A percentile compares a stretch with the other conserved stretches of the same genome.
Conservation (phyloP, 2,888 invertebrate species). For the Beris chalybata region DNA sequence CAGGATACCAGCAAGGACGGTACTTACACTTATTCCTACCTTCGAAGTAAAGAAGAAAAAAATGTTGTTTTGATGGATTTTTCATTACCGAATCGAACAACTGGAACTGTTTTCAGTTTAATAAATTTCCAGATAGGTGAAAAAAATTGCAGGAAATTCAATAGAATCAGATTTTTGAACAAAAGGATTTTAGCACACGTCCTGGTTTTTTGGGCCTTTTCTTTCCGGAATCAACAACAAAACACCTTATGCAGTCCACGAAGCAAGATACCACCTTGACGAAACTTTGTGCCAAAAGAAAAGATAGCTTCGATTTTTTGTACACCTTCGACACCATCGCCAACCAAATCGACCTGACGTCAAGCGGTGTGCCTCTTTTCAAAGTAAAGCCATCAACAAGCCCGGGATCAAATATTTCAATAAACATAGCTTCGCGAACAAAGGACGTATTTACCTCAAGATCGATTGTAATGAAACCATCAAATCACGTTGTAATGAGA, state of each 20-base stretch:
- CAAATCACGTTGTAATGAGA: conserved; percentile 26
- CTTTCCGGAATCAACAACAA: not conserved
- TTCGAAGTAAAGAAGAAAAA: not conserved
- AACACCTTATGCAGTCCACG: not conserved
- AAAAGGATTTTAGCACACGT: conserved; percentile 24
- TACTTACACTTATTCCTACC: too few relatives aligned
- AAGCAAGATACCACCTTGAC: too few relatives aligned
- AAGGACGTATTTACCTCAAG: conserved; percentile 30
- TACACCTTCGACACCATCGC: too few relatives aligned
- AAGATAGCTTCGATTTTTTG: too few relatives aligned
- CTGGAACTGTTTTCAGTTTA: conserved; percentile 13
- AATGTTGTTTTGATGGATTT: conserved; percentile 22
- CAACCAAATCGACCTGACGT: too few relatives aligned
- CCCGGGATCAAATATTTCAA: conserved; percentile 9
- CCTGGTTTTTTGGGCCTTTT: conserved; percentile 9
- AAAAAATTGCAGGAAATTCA: not conserved
- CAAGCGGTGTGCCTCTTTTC: too few relatives aligned
- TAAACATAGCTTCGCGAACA: conserved; percentile 17
- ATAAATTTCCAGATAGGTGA: conserved; percentile 3
- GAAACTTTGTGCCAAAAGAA: too few relatives aligned
- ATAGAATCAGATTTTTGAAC: conserved; percentile 3
- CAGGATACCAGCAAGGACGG: conserved; percentile 28
- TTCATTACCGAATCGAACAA: conserved; percentile 27
- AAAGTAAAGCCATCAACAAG: too few relatives aligned
- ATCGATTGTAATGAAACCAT: conserved; percentile 30